Conservation (phyloP, 2,888 invertebrate species). For the Octodonta nipae region DNA sequence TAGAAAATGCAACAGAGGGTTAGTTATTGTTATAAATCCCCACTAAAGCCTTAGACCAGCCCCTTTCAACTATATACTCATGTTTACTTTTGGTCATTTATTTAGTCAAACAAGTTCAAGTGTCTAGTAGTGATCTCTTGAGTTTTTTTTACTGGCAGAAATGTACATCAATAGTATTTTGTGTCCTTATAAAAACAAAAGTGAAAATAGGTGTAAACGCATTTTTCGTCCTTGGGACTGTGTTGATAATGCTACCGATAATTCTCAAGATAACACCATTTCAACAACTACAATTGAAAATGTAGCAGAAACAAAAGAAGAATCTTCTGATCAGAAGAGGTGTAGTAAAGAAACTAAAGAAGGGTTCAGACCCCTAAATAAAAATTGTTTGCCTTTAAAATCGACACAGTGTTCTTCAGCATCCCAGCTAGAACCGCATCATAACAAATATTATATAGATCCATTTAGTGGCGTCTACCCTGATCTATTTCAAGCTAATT, state of each 20-base stretch:
- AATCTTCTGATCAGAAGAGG: constrained; percentile 2
- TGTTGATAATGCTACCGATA: constrained; percentile 11
- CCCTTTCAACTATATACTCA: constrained; percentile 30
- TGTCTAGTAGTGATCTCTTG: constrained; percentile 4
- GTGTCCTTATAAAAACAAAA: constrained; percentile 16
- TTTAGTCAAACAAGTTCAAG: constrained; percentile 24
- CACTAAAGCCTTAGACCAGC: constrained; percentile 29
- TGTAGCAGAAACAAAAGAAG: constrained; percentile 4
- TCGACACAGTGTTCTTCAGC: constrained; percentile 10
- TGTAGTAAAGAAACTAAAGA: constrained; percentile 6
- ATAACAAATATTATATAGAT: too few relatives aligned
- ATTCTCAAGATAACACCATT: constrained; percentile 43
- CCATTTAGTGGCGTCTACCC: constrained; percentile 11
- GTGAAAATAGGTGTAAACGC: constrained; percentile 15
- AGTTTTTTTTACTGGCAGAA: constrained; percentile 7
- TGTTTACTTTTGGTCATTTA: constrained; percentile 28
- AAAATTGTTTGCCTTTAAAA: too few relatives aligned
- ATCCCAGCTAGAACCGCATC: constrained; percentile 16
- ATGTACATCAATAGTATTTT: constrained; percentile 17
- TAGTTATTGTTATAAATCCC: constrained; percentile 34
- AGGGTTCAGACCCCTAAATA: constrained; percentile 18
- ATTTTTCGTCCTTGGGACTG: constrained; percentile 26
- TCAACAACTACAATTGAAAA: constrained; percentile 40
- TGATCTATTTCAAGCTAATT: constrained; percentile 16
- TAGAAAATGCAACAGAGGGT: constrained; percentile 31